These are phyloP conservation scores for Colletes gigas DNA, from an alignment of 1,140 invertebrate species.

Conservation along the genomic window DNA sequence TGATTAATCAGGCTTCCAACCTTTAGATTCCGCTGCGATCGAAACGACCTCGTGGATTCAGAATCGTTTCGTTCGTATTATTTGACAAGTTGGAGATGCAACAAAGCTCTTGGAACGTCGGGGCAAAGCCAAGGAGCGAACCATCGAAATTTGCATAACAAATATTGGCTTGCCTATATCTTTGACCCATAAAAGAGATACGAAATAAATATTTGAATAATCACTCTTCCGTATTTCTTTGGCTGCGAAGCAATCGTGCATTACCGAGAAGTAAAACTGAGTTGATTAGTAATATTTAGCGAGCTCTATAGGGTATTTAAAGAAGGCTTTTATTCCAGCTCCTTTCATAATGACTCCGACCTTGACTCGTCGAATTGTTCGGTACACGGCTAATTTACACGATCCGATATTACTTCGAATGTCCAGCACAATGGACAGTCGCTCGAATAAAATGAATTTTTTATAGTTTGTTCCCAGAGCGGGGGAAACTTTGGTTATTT, in stretches of 20 bases:
- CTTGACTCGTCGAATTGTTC: neutral
- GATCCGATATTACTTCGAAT: neutral
- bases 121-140: neutral
- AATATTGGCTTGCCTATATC: slow-evolving; percentile 19
- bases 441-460: neutral
- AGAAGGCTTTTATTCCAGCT: neutral
- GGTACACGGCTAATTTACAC: neutral
- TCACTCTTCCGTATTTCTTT: neutral
- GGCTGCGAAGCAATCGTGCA: neutral
- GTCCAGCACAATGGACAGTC: neutral
- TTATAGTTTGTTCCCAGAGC: neutral
- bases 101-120: neutral
- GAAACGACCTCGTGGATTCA: neutral
- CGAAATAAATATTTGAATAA: neutral
- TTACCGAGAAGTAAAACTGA: neutral
- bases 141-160: slow-evolving; percentile 24
- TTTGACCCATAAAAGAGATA: neutral
- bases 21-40: no score
- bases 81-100: neutral
- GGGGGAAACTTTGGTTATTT: neutral
- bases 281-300: neutral
- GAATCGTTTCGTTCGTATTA: slow-evolving; percentile 9
- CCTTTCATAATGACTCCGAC: neutral
- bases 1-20: no score
- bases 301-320: no score